phyloP scores from a whole-genome alignment of 2,797 vertebrate species.

The Urosaurus nigricauda region DNA sequence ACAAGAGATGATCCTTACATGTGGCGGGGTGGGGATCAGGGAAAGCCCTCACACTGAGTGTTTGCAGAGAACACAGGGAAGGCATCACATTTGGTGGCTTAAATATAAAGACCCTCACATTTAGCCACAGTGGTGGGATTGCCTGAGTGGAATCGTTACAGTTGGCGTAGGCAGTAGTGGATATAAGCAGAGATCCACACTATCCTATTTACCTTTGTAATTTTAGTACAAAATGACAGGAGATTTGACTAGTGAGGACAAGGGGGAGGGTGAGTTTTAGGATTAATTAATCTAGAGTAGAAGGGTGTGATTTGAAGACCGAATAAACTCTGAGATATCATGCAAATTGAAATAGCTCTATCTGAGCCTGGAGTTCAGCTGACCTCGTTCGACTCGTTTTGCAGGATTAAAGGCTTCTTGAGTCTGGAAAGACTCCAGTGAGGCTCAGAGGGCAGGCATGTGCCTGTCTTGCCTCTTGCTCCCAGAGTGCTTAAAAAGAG shows the following conservation, averaged over 20 bases:
- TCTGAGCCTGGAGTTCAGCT: neutral
- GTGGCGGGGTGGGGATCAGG: too few relatives aligned
- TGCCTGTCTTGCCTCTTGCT: neutral
- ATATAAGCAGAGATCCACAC: too few relatives aligned
- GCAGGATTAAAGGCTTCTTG: constrained; percentile 23
- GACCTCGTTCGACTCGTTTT: constrained; percentile 5
- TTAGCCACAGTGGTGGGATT: too few relatives aligned
- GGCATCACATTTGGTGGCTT: too few relatives aligned
- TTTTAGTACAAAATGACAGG: neutral
- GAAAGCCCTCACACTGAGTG: too few relatives aligned
- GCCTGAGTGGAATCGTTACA: too few relatives aligned
- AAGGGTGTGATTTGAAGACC: constrained; percentile 5
- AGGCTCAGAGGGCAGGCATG: neutral
- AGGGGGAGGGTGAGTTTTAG: neutral
- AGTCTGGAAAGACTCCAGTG: constrained; percentile 15
- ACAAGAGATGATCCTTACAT: too few relatives aligned
- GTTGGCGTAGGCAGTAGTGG: too few relatives aligned
- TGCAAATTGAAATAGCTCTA: constrained; percentile 4
- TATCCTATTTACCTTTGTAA: neutral
- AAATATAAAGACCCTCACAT: too few relatives aligned
- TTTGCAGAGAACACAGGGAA: too few relatives aligned
- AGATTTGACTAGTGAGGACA: neutral
- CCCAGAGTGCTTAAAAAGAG: constrained; percentile 16
- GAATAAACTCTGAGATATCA: neutral
- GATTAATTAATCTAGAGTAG: constrained; percentile 23